Evolutionary conservation across 2,113 vertebrate genomes (phyloP), one percentile per base, ranked within the genome.

Genomic region (Uria lomvia): DNA sequence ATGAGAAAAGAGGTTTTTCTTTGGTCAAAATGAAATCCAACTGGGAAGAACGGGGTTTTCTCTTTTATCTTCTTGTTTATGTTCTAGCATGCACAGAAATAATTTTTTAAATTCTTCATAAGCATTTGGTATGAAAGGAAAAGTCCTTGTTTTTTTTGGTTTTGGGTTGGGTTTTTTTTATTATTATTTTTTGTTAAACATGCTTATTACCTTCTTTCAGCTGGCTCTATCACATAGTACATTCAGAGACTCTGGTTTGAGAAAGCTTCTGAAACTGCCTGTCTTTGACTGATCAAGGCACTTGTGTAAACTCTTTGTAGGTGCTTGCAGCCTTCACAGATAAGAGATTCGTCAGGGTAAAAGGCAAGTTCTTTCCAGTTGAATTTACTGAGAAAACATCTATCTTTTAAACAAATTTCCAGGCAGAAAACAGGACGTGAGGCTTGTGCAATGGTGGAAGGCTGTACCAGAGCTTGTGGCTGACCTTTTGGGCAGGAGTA

Each of bases 11-110:
- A 38, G 38, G 26, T 50, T 38, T 27, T 63, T 78, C 45, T 77
- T 92, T 70, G 88, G 86, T 73, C 90, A 63, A 63, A 93, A 81
- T 52, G 26, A 84, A 88, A 92, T 63, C 86, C 86, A 88, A 40
- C 72, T 67, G 42, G 72, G 55, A 82, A 93, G 88, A 74, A 30
- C 67, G 74, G 53, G 20, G 5, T 23, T 62, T 56, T 81, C 52
- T 55, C 50, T 92, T 91, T 94, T 67, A 87, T 89, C 86, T 80
- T 68, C 82, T n/a, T 45, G 21, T 67, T 83, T 81, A 38, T 91
- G 47, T 78, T 91, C 34, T 70, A 87, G n/a, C n/a, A 32, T 2
- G 16, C 60, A 36, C 47, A 89, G 73, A 91, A 92, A 78, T 40
- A 8, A 12, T 30, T 82, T 58, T 79, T 86, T 6, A 4, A 67